A percentile compares a stretch with the other conserved stretches of the same genome.
Conservation (phyloP, 2,113 vertebrate species). For the Ia io region DNA sequence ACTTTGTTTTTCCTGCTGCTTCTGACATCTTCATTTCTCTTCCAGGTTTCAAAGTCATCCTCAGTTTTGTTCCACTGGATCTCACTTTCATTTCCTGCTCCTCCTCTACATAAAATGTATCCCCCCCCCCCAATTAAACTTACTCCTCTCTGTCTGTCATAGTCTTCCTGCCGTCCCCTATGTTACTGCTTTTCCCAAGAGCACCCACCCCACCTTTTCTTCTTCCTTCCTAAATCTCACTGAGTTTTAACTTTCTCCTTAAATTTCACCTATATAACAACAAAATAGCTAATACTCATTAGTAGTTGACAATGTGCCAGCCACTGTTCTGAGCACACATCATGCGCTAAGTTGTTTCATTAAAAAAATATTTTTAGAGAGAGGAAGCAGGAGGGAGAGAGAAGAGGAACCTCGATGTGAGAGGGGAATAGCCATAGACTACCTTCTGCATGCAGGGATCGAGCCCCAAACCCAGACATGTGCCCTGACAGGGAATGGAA, state of each 20-base stretch:
- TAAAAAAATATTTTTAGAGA: background rate
- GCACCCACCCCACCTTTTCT: no score
- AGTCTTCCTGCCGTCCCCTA: background rate
- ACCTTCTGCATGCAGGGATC: no score
- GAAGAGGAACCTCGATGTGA: no score
- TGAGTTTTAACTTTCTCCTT: background rate
- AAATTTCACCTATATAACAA: background rate
- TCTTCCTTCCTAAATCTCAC: background rate
- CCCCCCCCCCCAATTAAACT: fast-evolving
- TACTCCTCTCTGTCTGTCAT: background rate
- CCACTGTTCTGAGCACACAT: background rate
- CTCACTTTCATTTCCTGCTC: background rate
- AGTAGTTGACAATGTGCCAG: background rate
- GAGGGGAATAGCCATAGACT: no score
- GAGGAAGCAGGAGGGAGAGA: no score
- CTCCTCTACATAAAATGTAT: background rate
- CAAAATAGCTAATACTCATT: background rate
- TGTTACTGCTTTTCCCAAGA: background rate
- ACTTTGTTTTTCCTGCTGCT: background rate
- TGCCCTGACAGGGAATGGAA: no score
- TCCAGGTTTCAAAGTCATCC: background rate
- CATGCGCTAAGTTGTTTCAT: background rate
- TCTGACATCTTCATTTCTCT: background rate
- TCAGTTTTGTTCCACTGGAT: background rate
- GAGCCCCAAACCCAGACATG: no score